These are phyloP conservation scores for Andrena hattorfiana DNA, from an alignment of 2,888 invertebrate genomes.

Conservation along the genomic window DNA sequence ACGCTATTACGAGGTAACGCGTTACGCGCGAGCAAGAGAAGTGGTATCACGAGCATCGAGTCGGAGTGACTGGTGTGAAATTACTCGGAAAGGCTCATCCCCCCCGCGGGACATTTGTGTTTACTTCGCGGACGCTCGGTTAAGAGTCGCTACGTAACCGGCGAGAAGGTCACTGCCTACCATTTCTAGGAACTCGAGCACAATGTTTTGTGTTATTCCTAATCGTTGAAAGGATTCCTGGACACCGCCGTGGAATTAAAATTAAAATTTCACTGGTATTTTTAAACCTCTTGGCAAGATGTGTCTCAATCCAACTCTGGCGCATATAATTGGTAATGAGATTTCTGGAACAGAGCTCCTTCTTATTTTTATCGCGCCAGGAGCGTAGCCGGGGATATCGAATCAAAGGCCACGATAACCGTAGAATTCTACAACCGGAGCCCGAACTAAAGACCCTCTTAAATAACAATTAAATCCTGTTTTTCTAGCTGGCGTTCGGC, in stretches of 20 bases:
- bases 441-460: background rate
- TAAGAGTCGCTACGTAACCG: conserved; percentile 32
- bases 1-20: conserved; percentile 18
- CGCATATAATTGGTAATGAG: conserved; percentile 3
- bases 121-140: conserved; percentile 40
- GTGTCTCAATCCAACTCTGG: no score
- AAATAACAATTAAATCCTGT: conserved; percentile 37
- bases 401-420: background rate
- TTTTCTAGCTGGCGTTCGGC: background rate
- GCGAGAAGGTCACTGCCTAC: background rate
- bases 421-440: background rate
- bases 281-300: no score
- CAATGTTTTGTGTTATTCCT: background rate
- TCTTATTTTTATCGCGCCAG: conserved; percentile 1
- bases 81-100: conserved; percentile 54
- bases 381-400: background rate
- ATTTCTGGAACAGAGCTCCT: background rate
- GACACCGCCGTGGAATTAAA: no score
- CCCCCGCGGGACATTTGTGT: conserved; percentile 48
- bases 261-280: no score
- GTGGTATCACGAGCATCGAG: conserved; percentile 18
- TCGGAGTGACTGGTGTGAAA: conserved; percentile 44
- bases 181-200: background rate
- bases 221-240: background rate
- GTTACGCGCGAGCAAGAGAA: conserved; percentile 32